phyloP scores from a whole-genome alignment of 92 coral and sea anemone species.

The Desmophyllum pertusum region DNA sequence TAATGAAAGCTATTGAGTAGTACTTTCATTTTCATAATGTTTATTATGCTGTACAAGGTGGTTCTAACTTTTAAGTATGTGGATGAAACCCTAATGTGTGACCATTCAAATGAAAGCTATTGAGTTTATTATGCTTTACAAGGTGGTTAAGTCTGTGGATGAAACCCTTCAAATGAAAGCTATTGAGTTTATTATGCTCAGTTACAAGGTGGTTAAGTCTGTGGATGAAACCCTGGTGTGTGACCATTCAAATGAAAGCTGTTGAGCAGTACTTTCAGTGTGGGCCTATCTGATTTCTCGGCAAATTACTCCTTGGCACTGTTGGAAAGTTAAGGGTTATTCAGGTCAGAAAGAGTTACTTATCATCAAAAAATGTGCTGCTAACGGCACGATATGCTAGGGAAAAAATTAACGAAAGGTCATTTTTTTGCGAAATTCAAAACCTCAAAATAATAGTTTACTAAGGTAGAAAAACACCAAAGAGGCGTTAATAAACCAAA shows the following conservation, averaged over 20 bases:
- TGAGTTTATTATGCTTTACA: not conserved
- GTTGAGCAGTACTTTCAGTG: not conserved
- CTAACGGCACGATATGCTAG: too few species aligned
- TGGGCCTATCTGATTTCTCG: too few species aligned
- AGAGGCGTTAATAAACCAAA: not conserved
- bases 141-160: not conserved
- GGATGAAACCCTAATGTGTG: too few species aligned
- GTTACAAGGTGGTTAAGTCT: not conserved
- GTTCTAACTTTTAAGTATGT: too few species aligned
- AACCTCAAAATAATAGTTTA: not conserved
- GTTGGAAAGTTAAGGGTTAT: not conserved
- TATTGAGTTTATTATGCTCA: not conserved
- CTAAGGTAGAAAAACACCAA: not conserved
- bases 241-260: not conserved
- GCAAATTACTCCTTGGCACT: not conserved
- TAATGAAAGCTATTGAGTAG: too few species aligned
- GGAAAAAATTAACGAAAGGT: too few species aligned
- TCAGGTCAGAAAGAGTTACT: not conserved
- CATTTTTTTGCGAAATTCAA: not conserved
- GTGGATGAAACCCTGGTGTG: not conserved
- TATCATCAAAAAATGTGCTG: not conserved
- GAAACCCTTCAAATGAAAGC: not conserved
- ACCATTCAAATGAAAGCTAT: too few species aligned
- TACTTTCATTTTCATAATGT: too few species aligned
- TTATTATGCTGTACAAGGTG: too few species aligned